Conservation (phyloP, 2,797 vertebrate genomes). For the Yasuhikotakia modesta region DNA sequence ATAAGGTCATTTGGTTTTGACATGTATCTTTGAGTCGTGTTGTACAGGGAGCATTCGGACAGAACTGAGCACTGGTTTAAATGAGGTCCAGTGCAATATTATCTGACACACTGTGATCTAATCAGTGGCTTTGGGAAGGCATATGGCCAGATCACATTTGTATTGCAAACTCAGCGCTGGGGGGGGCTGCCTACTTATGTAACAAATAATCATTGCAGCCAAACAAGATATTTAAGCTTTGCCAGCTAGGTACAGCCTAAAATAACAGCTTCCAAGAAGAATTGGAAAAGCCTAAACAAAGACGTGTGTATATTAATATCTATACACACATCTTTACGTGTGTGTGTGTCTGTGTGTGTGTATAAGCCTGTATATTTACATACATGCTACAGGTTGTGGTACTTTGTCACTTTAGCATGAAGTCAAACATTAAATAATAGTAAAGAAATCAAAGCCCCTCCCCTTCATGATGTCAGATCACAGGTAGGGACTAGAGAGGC, state of each 20-base stretch:
- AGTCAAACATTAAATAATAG: neutral
- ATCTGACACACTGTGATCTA: neutral
- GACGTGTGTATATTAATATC: too few species aligned
- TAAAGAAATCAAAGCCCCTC: neutral
- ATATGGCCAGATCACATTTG: neutral
- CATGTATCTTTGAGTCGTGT: too few species aligned
- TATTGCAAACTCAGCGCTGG: neutral
- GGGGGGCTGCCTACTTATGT: constrained; percentile 1
- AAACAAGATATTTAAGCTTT: neutral
- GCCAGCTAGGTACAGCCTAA: neutral
- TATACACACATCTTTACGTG: too few species aligned
- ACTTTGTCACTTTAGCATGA: neutral
- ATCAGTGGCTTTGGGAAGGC: neutral
- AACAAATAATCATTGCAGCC: neutral
- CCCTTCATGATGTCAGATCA: neutral
- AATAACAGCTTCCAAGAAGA: neutral
- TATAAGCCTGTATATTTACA: too few species aligned
- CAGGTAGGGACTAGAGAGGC: neutral
- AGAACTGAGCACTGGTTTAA: neutral
- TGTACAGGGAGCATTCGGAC: neutral
- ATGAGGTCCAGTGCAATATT: neutral
- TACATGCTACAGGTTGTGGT: too few species aligned
- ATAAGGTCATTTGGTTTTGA: too few species aligned
- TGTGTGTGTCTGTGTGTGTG: too few species aligned
- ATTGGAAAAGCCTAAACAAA: too few species aligned